Evolutionary conservation across 2,888 invertebrate genomes (phyloP), one percentile per base, ranked within the genome.

Genomic region (Noctua janthe): DNA sequence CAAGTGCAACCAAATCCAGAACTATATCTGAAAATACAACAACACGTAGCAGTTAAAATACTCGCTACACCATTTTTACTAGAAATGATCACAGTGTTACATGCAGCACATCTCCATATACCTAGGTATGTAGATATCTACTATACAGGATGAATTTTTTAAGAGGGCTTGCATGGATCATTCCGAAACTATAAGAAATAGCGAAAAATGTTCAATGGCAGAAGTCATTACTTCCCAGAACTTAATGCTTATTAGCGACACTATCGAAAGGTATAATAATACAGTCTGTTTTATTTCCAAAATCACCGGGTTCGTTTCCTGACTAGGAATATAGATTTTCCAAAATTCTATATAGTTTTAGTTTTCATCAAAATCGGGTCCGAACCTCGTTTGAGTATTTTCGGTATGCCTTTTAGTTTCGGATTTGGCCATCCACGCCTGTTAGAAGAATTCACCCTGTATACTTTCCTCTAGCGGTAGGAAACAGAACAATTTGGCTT

Each of bases 401-500:
- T 35, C 62, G 17, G 15, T 62, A 17, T 62, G 8, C 29, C 62
- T 62, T 17, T 35, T 62, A 35, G 64, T 35, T 64, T 64, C 17
- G 0, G 17, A 35, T 64, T 17, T 64, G 35, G 35, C 7, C 35
- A 17, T 35, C 17, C 35, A 17, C 64, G 35, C 17, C 8, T 17
- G 8, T 35, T 17, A 17, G 35, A 35, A 64, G 17, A 64, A 35
- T 64, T 17, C 64, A 64, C 0, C 35, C 64, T 35, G 64, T 64
- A 64, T 17, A 64, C 35, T 64, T 64, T 64, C 17, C 15, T 4
- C 54, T 20, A 47, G 75, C 59, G 78, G 80, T 78, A 85, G 88
- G 78, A 86, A 86, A 87, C 87, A 87, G 86, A 88, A 87, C 91
- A 88, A 91, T 91, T 90, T 89, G 83, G 86, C 87, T 80, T 64